Evolutionary conservation across 2,797 vertebrate genomes (phyloP).

Genomic region (Lindbergichthys nudifrons): DNA sequence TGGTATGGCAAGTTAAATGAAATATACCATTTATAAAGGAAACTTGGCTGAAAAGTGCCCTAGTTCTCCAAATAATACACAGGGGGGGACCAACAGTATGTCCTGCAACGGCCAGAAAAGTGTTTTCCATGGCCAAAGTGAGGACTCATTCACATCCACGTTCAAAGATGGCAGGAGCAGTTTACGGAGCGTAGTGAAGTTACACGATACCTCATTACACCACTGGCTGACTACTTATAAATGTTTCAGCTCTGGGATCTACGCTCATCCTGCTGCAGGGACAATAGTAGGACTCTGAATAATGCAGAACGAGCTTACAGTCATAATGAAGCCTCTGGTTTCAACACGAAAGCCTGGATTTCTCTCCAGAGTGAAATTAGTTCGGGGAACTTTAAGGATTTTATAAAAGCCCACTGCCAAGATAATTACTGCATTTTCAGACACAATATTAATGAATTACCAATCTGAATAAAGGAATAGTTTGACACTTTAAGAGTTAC

Average conservation of each 20-base stretch:
- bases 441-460: background rate
- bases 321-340: slow-evolving; percentile 67
- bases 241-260: slow-evolving; percentile 74
- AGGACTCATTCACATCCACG: slow-evolving; percentile 22
- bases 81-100: background rate
- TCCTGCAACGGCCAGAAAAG: slow-evolving; percentile 19
- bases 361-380: background rate
- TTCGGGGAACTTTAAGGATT: background rate
- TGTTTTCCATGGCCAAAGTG: slow-evolving; percentile 44
- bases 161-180: slow-evolving; percentile 29
- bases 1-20: slow-evolving; percentile 68
- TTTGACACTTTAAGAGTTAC: background rate
- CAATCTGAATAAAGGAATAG: background rate
- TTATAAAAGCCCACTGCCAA: background rate
- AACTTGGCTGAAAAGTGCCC: slow-evolving; percentile 42
- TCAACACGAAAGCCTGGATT: slow-evolving; percentile 40
- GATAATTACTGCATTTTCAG: background rate
- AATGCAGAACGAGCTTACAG: slow-evolving; percentile 63
- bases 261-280: slow-evolving; percentile 39
- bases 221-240: slow-evolving; percentile 60
- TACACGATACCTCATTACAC: slow-evolving; percentile 79
- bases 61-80: slow-evolving; percentile 22
- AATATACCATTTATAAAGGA: slow-evolving; percentile 64
- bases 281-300: slow-evolving; percentile 61
- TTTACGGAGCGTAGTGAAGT: slow-evolving; percentile 42